These are phyloP conservation scores for Drosophila tani DNA, from an alignment of 1,140 invertebrate genomes.

Conservation along the genomic window DNA sequence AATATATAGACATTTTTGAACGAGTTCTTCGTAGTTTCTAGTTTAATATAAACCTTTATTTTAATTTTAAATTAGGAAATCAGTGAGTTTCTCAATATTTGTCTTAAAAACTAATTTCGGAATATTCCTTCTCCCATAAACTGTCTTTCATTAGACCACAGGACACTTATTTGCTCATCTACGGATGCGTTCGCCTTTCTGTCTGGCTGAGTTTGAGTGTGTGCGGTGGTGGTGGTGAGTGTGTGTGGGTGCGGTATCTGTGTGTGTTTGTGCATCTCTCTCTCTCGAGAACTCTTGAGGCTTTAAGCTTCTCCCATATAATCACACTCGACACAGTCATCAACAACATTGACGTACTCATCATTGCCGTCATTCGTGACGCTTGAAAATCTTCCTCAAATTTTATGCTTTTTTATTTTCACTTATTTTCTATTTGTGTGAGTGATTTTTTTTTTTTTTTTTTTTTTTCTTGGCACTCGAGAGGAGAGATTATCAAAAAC, in stretches of 20 bases:
- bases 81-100: no score
- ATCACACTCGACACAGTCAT: slow-evolving; percentile 67
- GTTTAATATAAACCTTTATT: no score
- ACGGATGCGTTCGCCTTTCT: slow-evolving; percentile 4
- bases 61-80: no score
- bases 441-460: slow-evolving; percentile 2
- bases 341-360: slow-evolving; percentile 66
- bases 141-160: neutral
- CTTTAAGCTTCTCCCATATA: slow-evolving; percentile 62
- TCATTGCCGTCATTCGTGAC: slow-evolving; percentile 67
- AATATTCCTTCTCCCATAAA: neutral
- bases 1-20: no score
- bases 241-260: slow-evolving; percentile 18
- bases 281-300: slow-evolving; percentile 61
- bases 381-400: slow-evolving; percentile 32
- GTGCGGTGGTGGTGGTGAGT: slow-evolving; percentile 3
- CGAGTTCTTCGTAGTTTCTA: no score
- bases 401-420: slow-evolving; percentile 8
- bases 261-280: slow-evolving; percentile 28
- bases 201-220: neutral
- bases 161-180: slow-evolving; percentile 19
- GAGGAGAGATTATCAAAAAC: slow-evolving; percentile 79
- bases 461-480: slow-evolving; percentile 54
- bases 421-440: slow-evolving; percentile 16
- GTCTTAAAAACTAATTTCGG: no score